Evolutionary conservation across 1,140 invertebrate genomes (phyloP), one percentile per base, ranked within the genome.

Genomic region (Notospermus geniculatus): DNA sequence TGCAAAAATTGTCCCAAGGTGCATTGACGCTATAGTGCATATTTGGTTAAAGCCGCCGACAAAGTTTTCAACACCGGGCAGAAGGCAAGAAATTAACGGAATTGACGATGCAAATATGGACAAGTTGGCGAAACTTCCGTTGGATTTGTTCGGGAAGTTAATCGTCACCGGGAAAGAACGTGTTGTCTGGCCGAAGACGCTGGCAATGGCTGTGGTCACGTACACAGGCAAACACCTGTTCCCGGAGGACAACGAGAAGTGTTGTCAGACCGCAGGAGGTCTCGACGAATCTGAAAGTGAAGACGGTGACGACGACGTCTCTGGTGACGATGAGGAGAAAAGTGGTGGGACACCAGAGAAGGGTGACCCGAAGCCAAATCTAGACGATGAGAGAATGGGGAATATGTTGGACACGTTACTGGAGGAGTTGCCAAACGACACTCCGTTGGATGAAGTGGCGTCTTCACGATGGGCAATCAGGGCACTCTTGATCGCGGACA

Each of bases 401-500:
- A 67, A 70, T 50, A 45, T 73, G 22, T 41, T 79, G 11, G 76
- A 77, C 64, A 56, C 60, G 28, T 60, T 79, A 25, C 30, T 79
- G 11, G 29, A 57, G 28, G 70, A 67, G 32, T 55, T 79, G 11
- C 76, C 77, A 11, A 74, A 75, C 50, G 70, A 72, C 29, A 63
- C 74, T 5, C 67, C 70, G 55, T 63, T 59, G 36, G 65, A 71
- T 46, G 69, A 73, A 1, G 57, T 64, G n/a, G 58, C 78, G 1
- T 71, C 71, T 1, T 66, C 74, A 32, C 72, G 75, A 11, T 77
- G 76, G 75, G 52, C 76, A 41, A 73, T 70, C n/a, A 72, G 70
- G 59, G 67, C 71, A 30, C 56, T 79, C 2, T 63, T 69, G 17
- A 62, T 75, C 9, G 73, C 74, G 13, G 74, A 72, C 5, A 32